Base-by-base conservation (phyloP, 2,888 invertebrate genomes). In the Biston betularia region DNA sequence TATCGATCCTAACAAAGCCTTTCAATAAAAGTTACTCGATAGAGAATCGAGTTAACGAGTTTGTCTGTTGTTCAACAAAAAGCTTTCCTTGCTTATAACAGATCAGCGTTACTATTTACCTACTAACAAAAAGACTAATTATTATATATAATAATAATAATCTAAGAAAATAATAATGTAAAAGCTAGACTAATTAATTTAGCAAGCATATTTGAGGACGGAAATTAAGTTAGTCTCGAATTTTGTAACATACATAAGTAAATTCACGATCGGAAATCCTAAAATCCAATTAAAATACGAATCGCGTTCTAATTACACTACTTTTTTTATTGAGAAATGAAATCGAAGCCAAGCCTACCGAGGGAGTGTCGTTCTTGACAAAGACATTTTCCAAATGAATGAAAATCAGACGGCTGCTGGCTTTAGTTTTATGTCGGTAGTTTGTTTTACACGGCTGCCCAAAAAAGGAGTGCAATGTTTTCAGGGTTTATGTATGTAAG, bases 21-120 rank as follows among this genome's bases (percentile, higher is more conserved):
- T 48, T 48, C 24, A 24, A 33, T 48, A 48, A 12, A 48, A 48
- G 48, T 48, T 48, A 12, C 24, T 48, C 48, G 24, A 48, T 33
- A 48, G 24, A 59, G n/a, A n/a, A 7, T 15, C 44, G 53, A 59
- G 34, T 34, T 57, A 24, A 10, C 14, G 63, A 52, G 48, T 38
- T 38, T 9, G 38, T 38, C 9, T 24, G 33, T 24, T 48, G 48
- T 48, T 48, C 48, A 11, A 48, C 48, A 48, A 48, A 48, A 48
- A 48, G 24, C 24, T 9, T 0, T 48, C 46, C 11, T 48, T 33
- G 33, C 48, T 48, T 24, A 24, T 48, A 48, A 48, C 11, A 48
- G 9, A 48, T 24, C 24, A 48, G 48, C 6, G 33, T 48, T 0
- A 6, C 10, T 48, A 46, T 15, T 42, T 24, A 24, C 24, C 24